Evolutionary conservation across 2,888 invertebrate genomes (phyloP).

Genomic region (Argyresthia albistria): DNA sequence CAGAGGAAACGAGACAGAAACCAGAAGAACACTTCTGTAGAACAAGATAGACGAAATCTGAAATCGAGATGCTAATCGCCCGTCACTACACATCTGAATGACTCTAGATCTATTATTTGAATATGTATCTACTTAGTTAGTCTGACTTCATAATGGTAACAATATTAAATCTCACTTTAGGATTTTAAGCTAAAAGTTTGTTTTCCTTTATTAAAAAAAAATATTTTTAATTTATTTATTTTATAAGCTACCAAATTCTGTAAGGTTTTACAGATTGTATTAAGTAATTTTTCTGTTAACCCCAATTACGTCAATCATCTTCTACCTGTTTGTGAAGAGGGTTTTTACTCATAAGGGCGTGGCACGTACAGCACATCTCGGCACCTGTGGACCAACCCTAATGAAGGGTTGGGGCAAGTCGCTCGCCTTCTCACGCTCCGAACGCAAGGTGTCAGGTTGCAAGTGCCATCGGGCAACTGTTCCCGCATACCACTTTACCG

Average conservation of each 20-base stretch:
- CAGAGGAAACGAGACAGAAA: conserved; percentile 18
- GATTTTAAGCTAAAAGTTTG: no score
- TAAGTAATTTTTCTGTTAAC: no score
- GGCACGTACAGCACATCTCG: conserved; percentile 25
- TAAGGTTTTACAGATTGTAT: no score
- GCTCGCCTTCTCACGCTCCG: conserved; percentile 34
- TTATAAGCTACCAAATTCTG: neutral
- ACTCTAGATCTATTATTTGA: neutral
- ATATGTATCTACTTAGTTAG: no score
- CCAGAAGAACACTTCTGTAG: neutral
- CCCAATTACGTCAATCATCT: no score
- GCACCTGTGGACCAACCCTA: conserved; percentile 33
- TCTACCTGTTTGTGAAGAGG: conserved; percentile 16
- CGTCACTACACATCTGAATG: conserved; percentile 16
- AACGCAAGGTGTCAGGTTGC: conserved; percentile 23
- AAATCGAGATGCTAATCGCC: conserved; percentile 19
- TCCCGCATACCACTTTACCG: conserved; percentile 12
- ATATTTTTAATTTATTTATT: no score
- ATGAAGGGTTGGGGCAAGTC: conserved; percentile 30
- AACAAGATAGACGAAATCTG: conserved; percentile 9
- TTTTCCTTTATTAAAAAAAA: no score
- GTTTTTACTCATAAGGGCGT: conserved; percentile 19
- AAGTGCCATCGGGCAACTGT: conserved; percentile 16
- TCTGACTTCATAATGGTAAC: no score
- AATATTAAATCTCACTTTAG: no score